phyloP scores from a whole-genome alignment of 1,140 invertebrate species.

The Bactericera cockerelli region DNA sequence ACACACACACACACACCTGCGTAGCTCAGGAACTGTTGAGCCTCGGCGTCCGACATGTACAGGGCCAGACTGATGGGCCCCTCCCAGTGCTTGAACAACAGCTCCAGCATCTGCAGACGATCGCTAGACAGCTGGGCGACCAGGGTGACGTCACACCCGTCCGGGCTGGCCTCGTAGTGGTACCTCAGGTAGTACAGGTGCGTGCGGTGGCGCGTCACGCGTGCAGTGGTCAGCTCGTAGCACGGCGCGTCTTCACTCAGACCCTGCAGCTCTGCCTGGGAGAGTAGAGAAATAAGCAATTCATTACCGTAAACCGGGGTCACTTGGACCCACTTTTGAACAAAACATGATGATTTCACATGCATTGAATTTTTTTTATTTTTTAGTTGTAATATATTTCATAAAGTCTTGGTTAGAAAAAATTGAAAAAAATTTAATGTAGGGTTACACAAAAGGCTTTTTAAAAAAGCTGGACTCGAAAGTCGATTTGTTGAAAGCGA shows the following conservation, averaged over 20 bases:
- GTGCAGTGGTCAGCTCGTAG: conserved; percentile 61
- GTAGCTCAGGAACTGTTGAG: conserved; percentile 64
- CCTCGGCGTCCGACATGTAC: conserved; percentile 79
- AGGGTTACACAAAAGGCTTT: too few species aligned
- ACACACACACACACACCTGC: too few species aligned
- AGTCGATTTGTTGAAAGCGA: too few species aligned
- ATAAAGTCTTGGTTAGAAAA: too few species aligned
- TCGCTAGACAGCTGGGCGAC: conserved; percentile 82
- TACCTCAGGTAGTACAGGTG: conserved; percentile 79
- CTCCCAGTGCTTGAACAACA: conserved; percentile 73
- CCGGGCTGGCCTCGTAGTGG: conserved; percentile 42
- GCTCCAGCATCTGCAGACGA: conserved; percentile 69
- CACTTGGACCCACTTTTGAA: too few species aligned
- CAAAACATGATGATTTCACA: too few species aligned
- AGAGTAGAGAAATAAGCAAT: too few species aligned
- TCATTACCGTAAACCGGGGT: too few species aligned
- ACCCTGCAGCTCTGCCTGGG: conserved; percentile 25
- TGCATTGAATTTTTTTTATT: too few species aligned
- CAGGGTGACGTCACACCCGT: conserved; percentile 61
- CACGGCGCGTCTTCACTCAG: conserved; percentile 56
- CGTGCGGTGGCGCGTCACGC: conserved; percentile 52
- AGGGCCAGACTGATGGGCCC: conserved; percentile 73
- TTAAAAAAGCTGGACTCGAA: too few species aligned
- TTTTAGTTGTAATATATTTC: too few species aligned
- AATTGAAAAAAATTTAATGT: too few species aligned